Evolutionary conservation across 2,797 vertebrate species (phyloP).

Genomic region (Melanotaenia nigrans): DNA sequence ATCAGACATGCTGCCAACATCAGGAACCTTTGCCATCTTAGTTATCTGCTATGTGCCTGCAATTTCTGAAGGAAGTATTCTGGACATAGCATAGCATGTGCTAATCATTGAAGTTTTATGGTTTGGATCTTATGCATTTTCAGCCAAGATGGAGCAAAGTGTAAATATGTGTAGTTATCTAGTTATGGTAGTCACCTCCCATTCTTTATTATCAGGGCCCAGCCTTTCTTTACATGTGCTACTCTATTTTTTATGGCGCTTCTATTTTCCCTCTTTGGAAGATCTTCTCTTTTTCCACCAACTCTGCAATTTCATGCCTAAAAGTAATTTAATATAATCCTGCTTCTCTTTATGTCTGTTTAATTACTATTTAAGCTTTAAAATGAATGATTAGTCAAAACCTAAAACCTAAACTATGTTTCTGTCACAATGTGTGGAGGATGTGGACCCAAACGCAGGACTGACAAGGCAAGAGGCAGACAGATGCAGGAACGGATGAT

Average conservation of each 20-base stretch:
- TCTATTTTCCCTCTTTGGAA: constrained; percentile 1
- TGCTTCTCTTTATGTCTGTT: neutral
- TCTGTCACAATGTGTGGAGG: too few relatives aligned
- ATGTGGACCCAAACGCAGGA: too few relatives aligned
- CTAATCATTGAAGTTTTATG: neutral
- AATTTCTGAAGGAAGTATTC: neutral
- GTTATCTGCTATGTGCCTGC: neutral
- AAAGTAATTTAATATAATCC: neutral
- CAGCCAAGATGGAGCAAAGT: constrained; percentile 5
- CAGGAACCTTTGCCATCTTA: neutral
- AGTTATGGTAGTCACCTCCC: constrained; percentile 17
- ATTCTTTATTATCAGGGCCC: constrained; percentile 11
- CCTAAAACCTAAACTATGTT: too few relatives aligned
- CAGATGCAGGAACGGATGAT: too few relatives aligned
- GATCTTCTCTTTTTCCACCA: constrained; percentile 10
- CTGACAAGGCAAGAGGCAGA: too few relatives aligned
- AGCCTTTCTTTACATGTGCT: neutral
- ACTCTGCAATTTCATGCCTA: neutral
- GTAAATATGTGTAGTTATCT: constrained; percentile 47
- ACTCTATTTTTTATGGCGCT: constrained; percentile 1
- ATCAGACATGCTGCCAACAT: neutral
- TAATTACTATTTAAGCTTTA: neutral
- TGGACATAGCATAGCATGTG: neutral
- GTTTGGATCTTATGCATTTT: constrained; percentile 36
- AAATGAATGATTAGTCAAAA: too few relatives aligned